phyloP scores from a whole-genome alignment of 37 sponge, comb jelly and placozoan genomes.

The Spongilla lacustris region DNA sequence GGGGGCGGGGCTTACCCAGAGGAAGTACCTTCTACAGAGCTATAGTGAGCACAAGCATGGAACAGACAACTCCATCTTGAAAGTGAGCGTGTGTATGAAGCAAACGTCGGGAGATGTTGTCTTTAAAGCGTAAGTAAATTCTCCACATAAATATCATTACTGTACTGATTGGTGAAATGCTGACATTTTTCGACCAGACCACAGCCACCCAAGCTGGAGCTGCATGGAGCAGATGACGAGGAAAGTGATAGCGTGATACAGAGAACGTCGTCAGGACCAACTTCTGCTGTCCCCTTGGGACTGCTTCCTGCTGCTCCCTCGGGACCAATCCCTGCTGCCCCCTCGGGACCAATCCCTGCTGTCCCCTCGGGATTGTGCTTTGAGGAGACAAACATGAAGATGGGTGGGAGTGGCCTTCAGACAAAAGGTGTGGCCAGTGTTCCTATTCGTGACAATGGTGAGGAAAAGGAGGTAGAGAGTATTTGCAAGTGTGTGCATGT shows the following conservation, averaged over 20 bases:
- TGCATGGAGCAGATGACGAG: not conserved
- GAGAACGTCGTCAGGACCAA: not conserved
- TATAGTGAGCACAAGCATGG: slow-evolving; percentile 79
- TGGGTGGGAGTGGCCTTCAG: not conserved
- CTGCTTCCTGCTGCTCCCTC: not conserved
- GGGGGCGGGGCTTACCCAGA: slow-evolving; percentile 61
- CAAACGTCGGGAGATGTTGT: slow-evolving; percentile 65
- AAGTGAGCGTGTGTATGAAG: slow-evolving; percentile 59
- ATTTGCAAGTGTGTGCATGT: not conserved
- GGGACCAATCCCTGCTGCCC: not conserved
- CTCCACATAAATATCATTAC: not conserved
- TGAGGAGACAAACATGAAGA: not conserved
- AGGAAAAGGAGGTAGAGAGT: not conserved
- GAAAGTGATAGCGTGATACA: not conserved
- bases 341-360: not conserved
- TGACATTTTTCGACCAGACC: not conserved
- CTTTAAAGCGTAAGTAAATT: slow-evolving; percentile 72
- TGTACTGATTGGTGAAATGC: not conserved
- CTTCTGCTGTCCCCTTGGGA: too few relatives aligned
- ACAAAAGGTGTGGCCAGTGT: not conserved
- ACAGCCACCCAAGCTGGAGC: not conserved
- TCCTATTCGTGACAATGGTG: not conserved
- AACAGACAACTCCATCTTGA: slow-evolving; percentile 90
- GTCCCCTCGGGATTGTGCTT: not conserved
- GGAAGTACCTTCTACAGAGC: slow-evolving; percentile 80